A percentile compares a stretch with the other conserved stretches of the same genome.
phyloP scores from a whole-genome alignment of 2,888 invertebrate genomes.

The Trachelus stipa region DNA sequence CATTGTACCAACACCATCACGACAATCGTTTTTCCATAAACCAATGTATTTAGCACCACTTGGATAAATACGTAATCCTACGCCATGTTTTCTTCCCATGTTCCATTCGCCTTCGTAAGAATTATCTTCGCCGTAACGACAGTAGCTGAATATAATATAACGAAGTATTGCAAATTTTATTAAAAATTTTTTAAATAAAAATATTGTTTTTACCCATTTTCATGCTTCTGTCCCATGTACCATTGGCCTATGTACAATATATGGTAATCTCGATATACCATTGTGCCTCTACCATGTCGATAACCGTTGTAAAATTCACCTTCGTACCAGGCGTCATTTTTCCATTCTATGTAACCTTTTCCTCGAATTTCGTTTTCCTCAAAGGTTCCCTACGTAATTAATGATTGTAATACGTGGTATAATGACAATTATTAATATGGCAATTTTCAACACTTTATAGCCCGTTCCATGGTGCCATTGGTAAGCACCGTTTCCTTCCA shows the following conservation, averaged over 20 bases:
- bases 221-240: conserved; percentile 62
- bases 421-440: background rate
- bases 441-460: conserved; percentile 66
- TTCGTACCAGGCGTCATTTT: conserved; percentile 71
- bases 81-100: conserved; percentile 66
- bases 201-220: conserved; percentile 56
- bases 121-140: conserved; percentile 51
- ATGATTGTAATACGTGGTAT: background rate
- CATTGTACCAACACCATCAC: conserved; percentile 73
- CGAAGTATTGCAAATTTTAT: background rate
- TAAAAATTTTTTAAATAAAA: background rate
- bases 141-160: conserved; percentile 34
- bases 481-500: conserved; percentile 73
- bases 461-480: conserved; percentile 72
- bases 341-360: conserved; percentile 70
- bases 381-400: conserved; percentile 69
- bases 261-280: conserved; percentile 37
- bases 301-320: conserved; percentile 71
- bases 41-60: conserved; percentile 71
- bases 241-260: conserved; percentile 64
- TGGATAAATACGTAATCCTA: conserved; percentile 70
- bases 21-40: conserved; percentile 68
- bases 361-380: conserved; percentile 70
- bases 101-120: conserved; percentile 67
- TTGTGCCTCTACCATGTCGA: conserved; percentile 66